phyloP scores from a whole-genome alignment of 1,140 invertebrate species.

The Penaeus japonicus region DNA sequence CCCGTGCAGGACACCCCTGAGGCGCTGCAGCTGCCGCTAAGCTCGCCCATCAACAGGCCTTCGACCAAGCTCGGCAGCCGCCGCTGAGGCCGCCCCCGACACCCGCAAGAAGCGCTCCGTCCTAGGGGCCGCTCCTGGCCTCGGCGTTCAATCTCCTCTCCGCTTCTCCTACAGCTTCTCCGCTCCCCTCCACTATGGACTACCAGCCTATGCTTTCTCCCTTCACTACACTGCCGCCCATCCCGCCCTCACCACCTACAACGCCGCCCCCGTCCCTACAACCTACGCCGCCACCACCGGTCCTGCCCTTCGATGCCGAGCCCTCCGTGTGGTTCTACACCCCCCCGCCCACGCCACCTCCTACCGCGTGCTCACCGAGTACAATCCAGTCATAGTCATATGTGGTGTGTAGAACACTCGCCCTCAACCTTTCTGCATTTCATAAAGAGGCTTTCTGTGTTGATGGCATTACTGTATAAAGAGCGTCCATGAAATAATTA shows the following conservation, averaged over 20 bases:
- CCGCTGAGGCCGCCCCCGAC: conserved; percentile 24
- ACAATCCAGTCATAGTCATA: too few species aligned
- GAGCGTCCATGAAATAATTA: too few species aligned
- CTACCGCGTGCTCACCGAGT: too few species aligned
- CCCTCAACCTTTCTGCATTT: too few species aligned
- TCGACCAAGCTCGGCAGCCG: conserved; percentile 38
- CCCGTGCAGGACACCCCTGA: conserved; percentile 40
- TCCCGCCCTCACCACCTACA: not conserved
- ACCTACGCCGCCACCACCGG: not conserved
- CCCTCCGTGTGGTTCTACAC: too few species aligned
- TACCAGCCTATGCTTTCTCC: not conserved
- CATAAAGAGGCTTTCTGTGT: too few species aligned
- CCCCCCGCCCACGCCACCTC: too few species aligned
- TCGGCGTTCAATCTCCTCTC: not conserved
- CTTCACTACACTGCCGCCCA: not conserved
- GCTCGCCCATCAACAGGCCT: conserved; percentile 21
- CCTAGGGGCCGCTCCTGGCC: not conserved
- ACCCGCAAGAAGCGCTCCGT: conserved; percentile 20
- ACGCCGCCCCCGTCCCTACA: not conserved
- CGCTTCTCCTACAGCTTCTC: not conserved
- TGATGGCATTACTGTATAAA: too few species aligned
- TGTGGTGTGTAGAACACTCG: too few species aligned
- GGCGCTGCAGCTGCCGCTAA: conserved; percentile 32
- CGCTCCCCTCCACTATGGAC: not conserved
- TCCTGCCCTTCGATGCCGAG: not conserved